phyloP scores from a whole-genome alignment of 2,113 vertebrate species.

The Corydoras maculifer region DNA sequence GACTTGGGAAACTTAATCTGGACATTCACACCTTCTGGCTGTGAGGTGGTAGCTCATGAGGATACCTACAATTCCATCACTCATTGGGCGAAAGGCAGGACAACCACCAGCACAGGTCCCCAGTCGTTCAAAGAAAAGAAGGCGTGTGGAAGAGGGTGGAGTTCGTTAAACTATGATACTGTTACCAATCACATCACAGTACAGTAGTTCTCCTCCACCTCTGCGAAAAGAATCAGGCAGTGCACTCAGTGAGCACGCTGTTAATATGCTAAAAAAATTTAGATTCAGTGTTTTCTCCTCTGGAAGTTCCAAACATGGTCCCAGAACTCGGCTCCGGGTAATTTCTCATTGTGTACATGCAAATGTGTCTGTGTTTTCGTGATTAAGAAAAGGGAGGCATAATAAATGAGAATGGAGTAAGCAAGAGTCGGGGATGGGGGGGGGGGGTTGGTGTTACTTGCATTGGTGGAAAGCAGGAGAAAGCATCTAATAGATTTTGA shows the following conservation, averaged over 20 bases:
- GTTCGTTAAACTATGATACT: too few species aligned
- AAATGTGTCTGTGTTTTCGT: conserved; percentile 4
- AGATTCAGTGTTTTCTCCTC: conserved; percentile 3
- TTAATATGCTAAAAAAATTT: conserved; percentile 34
- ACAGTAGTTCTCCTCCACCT: too few species aligned
- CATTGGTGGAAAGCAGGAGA: too few species aligned
- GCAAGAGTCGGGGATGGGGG: neutral
- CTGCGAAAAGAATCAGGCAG: neutral
- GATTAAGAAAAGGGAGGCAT: conserved; percentile 19
- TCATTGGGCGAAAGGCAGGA: too few species aligned
- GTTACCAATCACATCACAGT: too few species aligned
- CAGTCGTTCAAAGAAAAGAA: too few species aligned
- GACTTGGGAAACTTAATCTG: too few species aligned
- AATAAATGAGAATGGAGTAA: conserved; percentile 17
- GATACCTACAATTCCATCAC: too few species aligned
- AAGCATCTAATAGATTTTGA: conserved; percentile 25
- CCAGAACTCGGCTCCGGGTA: conserved; percentile 21
- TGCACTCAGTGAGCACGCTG: conserved; percentile 40
- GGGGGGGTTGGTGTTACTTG: conserved; percentile 4
- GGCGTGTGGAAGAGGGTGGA: too few species aligned
- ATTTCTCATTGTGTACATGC: conserved; percentile 23
- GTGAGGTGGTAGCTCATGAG: too few species aligned
- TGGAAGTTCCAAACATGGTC: conserved; percentile 24
- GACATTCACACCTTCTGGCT: too few species aligned
- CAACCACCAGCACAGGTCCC: too few species aligned